Percentiles rank a stretch among this genome's conserved stretches.
These are phyloP conservation scores for Altica lythri DNA, from an alignment of 2,888 invertebrate species.

Conservation along the genomic window DNA sequence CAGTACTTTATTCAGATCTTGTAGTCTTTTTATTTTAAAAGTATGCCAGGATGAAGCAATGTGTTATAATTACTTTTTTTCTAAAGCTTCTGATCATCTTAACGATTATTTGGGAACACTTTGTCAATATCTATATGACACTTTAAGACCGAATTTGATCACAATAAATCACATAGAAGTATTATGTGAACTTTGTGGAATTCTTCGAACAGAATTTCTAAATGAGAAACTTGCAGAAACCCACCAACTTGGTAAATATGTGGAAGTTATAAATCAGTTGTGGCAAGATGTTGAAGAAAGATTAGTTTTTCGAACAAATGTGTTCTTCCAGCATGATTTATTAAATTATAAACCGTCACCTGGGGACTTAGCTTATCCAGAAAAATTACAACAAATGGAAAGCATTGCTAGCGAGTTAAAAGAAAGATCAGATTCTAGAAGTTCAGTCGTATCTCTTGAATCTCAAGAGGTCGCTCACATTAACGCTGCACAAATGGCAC, in stretches of 20 bases:
- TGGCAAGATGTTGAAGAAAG: slow-evolving; percentile 95
- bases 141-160: slow-evolving; percentile 89
- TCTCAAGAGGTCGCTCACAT: slow-evolving; percentile 75
- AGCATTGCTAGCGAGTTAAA: slow-evolving; percentile 52
- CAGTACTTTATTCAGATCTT: slow-evolving; percentile 82
- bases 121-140: slow-evolving; percentile 89
- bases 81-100: slow-evolving; percentile 67
- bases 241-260: slow-evolving; percentile 76
- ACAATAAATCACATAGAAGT: slow-evolving; percentile 98
- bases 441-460: slow-evolving; percentile 70
- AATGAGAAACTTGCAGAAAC: slow-evolving; percentile 86
- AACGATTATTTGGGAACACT: slow-evolving; percentile 65
- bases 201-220: slow-evolving; percentile 87
- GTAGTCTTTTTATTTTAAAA: slow-evolving; percentile 89
- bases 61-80: slow-evolving; percentile 90
- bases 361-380: slow-evolving; percentile 97
- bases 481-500: slow-evolving; percentile 56
- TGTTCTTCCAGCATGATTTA: slow-evolving; percentile 92
- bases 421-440: slow-evolving; percentile 68
- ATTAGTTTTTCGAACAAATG: slow-evolving; percentile 91
- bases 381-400: slow-evolving; percentile 98
- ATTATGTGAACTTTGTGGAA: slow-evolving; percentile 93
- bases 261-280: slow-evolving; percentile 77
- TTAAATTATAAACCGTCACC: slow-evolving; percentile 84
- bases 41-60: slow-evolving; percentile 94